A percentile compares a stretch with the other conserved stretches of the same genome.
Evolutionary conservation across 2,888 invertebrate species (phyloP).

Genomic region (Ectemnius continuus): DNA sequence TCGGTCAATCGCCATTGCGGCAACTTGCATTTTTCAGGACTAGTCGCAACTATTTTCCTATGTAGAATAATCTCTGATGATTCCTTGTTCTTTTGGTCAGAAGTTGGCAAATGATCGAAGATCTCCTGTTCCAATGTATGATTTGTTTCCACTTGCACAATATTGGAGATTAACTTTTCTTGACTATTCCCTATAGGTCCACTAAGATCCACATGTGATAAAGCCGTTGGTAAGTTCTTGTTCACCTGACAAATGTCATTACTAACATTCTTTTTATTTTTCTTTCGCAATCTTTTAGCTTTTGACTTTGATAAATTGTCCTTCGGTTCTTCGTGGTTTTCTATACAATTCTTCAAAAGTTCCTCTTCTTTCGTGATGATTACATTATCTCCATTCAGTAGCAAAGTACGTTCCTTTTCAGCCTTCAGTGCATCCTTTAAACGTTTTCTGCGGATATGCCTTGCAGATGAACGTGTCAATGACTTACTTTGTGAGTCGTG

Average conservation of each 20-base stretch:
- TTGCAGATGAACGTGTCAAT: slow-evolving; percentile 63
- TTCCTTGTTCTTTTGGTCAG: background rate
- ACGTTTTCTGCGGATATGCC: slow-evolving; percentile 70
- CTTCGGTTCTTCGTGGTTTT: background rate
- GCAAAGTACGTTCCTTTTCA: slow-evolving; percentile 24
- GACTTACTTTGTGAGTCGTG: slow-evolving; percentile 7
- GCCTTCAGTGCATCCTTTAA: slow-evolving; percentile 66
- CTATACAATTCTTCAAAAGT: background rate
- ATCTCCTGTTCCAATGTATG: background rate
- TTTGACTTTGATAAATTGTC: slow-evolving; percentile 23
- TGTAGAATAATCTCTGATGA: background rate
- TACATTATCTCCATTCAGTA: slow-evolving; percentile 5
- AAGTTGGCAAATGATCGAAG: background rate
- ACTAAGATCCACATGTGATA: background rate
- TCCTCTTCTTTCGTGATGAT: slow-evolving; percentile 44
- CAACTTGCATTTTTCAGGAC: background rate
- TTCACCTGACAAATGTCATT: background rate
- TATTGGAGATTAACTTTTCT: too few species aligned
- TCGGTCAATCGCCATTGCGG: too few species aligned
- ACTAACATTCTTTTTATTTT: background rate
- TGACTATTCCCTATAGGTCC: too few species aligned
- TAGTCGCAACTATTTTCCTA: background rate
- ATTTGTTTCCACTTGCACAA: background rate
- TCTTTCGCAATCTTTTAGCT: slow-evolving; percentile 19
- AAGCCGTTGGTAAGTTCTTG: background rate